phyloP scores from a whole-genome alignment of 2,797 vertebrate species.

The Cryptoblepharus egeriae region DNA sequence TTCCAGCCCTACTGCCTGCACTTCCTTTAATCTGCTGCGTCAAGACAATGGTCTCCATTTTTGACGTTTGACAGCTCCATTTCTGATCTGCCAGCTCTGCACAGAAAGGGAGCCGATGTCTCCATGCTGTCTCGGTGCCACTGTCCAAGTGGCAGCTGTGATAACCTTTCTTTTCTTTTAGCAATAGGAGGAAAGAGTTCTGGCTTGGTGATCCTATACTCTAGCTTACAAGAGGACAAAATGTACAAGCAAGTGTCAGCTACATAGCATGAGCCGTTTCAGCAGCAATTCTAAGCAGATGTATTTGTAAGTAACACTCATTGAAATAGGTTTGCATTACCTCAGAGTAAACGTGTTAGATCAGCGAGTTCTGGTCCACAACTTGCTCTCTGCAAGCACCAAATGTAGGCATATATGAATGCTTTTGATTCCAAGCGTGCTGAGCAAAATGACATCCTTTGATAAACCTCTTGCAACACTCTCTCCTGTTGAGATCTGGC shows the following conservation, averaged over 20 bases:
- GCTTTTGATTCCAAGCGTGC: neutral
- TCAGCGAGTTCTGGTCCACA: neutral
- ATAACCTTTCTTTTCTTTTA: neutral
- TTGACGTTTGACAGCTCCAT: constrained; percentile 16
- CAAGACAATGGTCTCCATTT: constrained; percentile 16
- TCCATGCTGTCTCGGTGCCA: neutral
- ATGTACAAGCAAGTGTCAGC: neutral
- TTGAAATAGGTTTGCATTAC: neutral
- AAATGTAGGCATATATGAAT: neutral
- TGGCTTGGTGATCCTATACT: neutral
- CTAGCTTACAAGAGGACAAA: constrained; percentile 12
- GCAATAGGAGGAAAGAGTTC: constrained; percentile 8
- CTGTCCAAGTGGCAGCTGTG: constrained; percentile 10
- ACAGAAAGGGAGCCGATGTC: neutral
- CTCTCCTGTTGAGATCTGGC: neutral
- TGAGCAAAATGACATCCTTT: neutral
- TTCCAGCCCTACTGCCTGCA: constrained; percentile 4
- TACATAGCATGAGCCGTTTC: neutral
- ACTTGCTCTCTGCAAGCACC: neutral
- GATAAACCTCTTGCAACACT: neutral
- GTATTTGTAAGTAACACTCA: neutral
- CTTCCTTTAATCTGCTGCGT: constrained; percentile 11
- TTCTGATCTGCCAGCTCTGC: neutral
- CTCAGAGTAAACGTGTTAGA: neutral
- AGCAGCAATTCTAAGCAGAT: neutral